A percentile compares a stretch with the other conserved stretches of the same genome.
Evolutionary conservation across 2,113 vertebrate genomes (phyloP).

Genomic region (Alces alces): DNA sequence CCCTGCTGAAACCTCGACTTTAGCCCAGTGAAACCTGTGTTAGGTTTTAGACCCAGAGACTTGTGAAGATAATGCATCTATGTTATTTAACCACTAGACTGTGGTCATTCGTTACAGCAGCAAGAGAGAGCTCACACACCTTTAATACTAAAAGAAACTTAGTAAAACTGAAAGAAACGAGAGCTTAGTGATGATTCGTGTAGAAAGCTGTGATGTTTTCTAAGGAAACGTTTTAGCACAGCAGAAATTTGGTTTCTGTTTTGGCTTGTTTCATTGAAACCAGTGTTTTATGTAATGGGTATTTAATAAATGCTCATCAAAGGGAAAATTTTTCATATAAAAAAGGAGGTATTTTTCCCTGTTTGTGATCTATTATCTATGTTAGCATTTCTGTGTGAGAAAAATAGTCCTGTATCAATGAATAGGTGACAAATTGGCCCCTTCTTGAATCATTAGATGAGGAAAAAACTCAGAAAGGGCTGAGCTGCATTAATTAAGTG

Average conservation of each 20-base stretch:
- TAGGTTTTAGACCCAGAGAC: not conserved
- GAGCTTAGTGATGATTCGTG: not conserved
- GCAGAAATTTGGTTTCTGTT: not conserved
- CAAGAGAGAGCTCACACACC: not conserved
- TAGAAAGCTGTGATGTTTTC: not conserved
- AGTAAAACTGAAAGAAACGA: not conserved
- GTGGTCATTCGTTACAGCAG: not conserved
- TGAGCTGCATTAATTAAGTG: not conserved
- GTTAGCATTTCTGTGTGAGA: not conserved
- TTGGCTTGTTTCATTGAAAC: not conserved
- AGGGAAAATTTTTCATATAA: not conserved
- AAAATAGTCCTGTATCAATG: not conserved
- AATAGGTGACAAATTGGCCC: not conserved
- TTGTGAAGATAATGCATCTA: not conserved
- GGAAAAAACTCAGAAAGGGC: not conserved
- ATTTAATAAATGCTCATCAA: not conserved
- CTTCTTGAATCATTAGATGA: not conserved
- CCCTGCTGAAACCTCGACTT: not conserved
- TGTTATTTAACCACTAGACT: not conserved
- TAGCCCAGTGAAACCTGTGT: not conserved
- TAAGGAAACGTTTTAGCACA: not conserved
- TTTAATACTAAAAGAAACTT: not conserved
- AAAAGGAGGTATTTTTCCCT: not conserved
- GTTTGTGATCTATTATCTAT: not conserved
- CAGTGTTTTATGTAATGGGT: not conserved